Conservation (phyloP, 2,113 vertebrate species). For the Muntiacus reevesi region DNA sequence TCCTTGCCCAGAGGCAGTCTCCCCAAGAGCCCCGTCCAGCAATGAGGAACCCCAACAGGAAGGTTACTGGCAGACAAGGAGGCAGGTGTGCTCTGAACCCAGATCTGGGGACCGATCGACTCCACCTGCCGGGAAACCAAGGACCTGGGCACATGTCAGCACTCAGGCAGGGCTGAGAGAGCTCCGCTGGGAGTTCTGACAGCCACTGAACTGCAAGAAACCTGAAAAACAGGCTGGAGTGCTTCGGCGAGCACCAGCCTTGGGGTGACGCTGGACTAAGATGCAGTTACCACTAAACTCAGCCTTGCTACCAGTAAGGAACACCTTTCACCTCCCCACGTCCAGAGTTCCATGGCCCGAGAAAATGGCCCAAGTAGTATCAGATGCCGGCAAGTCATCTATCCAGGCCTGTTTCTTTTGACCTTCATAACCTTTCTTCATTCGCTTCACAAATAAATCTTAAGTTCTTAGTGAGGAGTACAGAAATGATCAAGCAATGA, state of each 20-base stretch:
- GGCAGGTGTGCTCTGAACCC: not conserved
- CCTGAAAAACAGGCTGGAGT: constrained; percentile 40
- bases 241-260: not conserved
- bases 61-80: not conserved
- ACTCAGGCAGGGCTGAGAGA: not conserved
- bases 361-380: not conserved
- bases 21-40: not conserved
- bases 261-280: not conserved
- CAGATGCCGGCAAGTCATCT: not conserved
- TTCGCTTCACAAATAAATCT: not conserved
- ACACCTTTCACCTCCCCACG: not conserved
- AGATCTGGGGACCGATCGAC: not conserved
- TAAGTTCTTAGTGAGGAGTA: not conserved
- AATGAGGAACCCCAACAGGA: not conserved
- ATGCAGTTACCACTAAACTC: not conserved
- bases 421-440: not conserved
- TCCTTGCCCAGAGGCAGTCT: not conserved
- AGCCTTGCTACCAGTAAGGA: not conserved
- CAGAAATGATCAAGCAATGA: not conserved
- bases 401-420: not conserved
- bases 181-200: not conserved
- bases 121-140: not conserved
- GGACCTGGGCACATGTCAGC: not conserved
- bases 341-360: not conserved
- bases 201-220: not conserved